Conservation (phyloP, 2,113 vertebrate species). For the Probosciger aterrimus region DNA sequence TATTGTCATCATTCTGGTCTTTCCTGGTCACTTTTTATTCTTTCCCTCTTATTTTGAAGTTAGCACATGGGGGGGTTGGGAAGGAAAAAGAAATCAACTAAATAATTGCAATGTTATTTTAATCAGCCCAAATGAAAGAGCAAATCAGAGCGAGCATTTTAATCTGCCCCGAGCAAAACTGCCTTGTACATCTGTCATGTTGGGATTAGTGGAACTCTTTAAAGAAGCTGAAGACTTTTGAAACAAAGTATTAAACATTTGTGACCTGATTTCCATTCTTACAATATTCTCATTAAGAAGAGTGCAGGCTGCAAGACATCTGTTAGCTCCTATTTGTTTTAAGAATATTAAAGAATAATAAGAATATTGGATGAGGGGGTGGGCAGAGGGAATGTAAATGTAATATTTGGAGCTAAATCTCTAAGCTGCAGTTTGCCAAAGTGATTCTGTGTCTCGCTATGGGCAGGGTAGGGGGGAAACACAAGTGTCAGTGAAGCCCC, state of each 20-base stretch:
- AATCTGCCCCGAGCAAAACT: slow-evolving; percentile 63
- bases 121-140: slow-evolving; percentile 57
- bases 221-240: slow-evolving; percentile 64
- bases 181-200: slow-evolving; percentile 67
- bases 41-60: slow-evolving; percentile 34
- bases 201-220: slow-evolving; percentile 67
- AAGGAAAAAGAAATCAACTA: not conserved
- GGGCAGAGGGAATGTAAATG: not conserved
- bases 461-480: not conserved
- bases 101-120: slow-evolving; percentile 36
- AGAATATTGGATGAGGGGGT: not conserved
- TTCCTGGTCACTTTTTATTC: slow-evolving; percentile 21
- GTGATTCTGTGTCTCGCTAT: not conserved
- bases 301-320: slow-evolving; percentile 57
- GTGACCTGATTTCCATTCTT: slow-evolving; percentile 62
- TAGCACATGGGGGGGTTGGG: not conserved
- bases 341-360: slow-evolving; percentile 52
- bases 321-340: slow-evolving; percentile 51
- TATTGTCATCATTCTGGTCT: not conserved
- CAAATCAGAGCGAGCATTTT: slow-evolving; percentile 53
- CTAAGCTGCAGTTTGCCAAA: not conserved
- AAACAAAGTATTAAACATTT: slow-evolving; percentile 59
- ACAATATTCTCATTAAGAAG: slow-evolving; percentile 53
- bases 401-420: not conserved
- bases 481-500: not conserved